Evolutionary conservation across 2,888 invertebrate species (phyloP).

Genomic region (Synergus japonicus): DNA sequence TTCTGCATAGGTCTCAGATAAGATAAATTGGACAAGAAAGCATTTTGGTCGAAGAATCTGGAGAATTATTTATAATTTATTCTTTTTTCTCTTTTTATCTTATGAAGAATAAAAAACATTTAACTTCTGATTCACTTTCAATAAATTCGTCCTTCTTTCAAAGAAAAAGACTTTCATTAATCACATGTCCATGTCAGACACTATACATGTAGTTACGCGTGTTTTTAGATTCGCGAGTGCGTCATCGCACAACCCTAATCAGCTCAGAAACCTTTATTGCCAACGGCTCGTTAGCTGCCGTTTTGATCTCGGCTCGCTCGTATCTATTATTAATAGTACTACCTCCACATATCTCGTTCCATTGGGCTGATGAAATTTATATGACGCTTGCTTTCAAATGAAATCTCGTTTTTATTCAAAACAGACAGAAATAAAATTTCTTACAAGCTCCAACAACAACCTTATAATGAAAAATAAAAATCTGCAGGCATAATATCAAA

Average conservation of each 20-base stretch:
- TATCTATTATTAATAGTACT: slow-evolving; percentile 52
- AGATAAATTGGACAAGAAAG: no score
- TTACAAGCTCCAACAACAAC: neutral
- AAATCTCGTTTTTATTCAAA: slow-evolving; percentile 13
- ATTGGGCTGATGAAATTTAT: slow-evolving; percentile 37
- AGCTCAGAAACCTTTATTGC: slow-evolving; percentile 63
- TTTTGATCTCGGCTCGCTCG: slow-evolving; percentile 60
- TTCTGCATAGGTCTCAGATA: no score
- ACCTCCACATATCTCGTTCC: neutral
- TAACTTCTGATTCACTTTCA: neutral
- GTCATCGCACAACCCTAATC: slow-evolving; percentile 64
- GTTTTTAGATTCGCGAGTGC: slow-evolving; percentile 63
- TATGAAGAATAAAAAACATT: no score
- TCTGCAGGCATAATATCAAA: neutral
- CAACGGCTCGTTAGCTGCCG: slow-evolving; percentile 64
- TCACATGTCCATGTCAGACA: slow-evolving; percentile 29
- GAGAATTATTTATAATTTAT: no score
- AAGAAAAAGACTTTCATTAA: neutral
- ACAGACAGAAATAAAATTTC: slow-evolving; percentile 7
- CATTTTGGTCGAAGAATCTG: no score
- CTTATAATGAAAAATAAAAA: neutral
- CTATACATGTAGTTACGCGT: slow-evolving; percentile 58
- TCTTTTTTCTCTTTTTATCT: no score
- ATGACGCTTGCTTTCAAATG: neutral
- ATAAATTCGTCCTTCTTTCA: neutral